Evolutionary conservation across 2,113 vertebrate genomes (phyloP).

Genomic region (Mormoops blainvillei): DNA sequence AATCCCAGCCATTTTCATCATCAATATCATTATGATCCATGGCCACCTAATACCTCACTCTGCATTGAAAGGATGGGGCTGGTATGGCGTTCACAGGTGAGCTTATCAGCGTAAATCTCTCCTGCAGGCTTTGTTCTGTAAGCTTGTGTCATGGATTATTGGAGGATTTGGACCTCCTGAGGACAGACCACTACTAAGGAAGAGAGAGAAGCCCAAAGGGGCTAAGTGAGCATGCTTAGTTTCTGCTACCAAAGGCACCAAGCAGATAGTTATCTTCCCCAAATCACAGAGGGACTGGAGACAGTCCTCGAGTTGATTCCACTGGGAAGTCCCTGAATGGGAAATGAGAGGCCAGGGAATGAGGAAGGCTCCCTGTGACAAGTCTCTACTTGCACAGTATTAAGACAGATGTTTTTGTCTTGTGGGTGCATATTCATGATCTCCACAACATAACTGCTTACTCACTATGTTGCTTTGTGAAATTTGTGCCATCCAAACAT

Average conservation of each 20-base stretch:
- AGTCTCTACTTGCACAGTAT: not conserved
- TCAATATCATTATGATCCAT: not conserved
- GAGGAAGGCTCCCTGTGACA: not conserved
- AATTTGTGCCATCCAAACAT: not conserved
- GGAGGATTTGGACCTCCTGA: not conserved
- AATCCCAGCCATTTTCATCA: not conserved
- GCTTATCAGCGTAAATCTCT: not conserved
- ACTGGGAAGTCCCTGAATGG: not conserved
- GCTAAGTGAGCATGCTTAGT: not conserved
- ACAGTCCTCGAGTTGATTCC: not conserved
- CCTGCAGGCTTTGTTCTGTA: not conserved
- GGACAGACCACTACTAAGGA: not conserved
- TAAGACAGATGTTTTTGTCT: slow-evolving; percentile 15
- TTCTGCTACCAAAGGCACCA: not conserved
- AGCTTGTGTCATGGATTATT: not conserved
- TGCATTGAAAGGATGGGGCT: not conserved
- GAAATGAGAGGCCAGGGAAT: not conserved
- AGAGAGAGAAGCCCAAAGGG: not conserved
- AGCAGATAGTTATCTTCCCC: not conserved
- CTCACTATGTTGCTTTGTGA: not conserved
- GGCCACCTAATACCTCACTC: not conserved
- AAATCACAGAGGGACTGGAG: not conserved
- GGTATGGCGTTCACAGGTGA: not conserved
- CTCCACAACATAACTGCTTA: not conserved
- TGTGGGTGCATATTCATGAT: not conserved